A percentile compares a stretch with the other conserved stretches of the same genome.
Evolutionary conservation across 2,113 vertebrate genomes (phyloP).

Genomic region (Phrynosoma blainvillii): DNA sequence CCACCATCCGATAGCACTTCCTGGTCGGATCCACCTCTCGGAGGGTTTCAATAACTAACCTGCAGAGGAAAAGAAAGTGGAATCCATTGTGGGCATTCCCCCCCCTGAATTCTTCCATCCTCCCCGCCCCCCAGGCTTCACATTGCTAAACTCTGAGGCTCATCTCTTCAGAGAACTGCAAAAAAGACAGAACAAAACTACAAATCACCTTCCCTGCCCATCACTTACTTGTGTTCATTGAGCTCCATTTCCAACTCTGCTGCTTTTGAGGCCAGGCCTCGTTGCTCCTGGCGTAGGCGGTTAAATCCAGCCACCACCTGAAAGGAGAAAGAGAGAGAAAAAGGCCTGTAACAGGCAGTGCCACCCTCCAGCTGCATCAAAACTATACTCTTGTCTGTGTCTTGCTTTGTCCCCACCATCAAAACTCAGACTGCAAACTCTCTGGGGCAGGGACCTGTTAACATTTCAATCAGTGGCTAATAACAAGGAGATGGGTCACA

Average conservation of each 20-base stretch:
- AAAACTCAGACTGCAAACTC: too few relatives aligned
- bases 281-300: slow-evolving; percentile 91
- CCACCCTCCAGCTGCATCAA: background rate
- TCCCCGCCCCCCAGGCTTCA: too few relatives aligned
- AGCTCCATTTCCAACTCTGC: slow-evolving; percentile 93
- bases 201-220: background rate
- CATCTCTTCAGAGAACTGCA: too few relatives aligned
- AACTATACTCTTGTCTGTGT: background rate
- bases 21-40: slow-evolving; percentile 88
- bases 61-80: slow-evolving; percentile 44
- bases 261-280: slow-evolving; percentile 87
- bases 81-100: background rate
- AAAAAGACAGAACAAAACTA: too few relatives aligned
- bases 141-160: too few relatives aligned
- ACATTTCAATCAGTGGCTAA: too few relatives aligned
- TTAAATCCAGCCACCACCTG: slow-evolving; percentile 93
- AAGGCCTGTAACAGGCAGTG: background rate
- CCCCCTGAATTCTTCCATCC: too few relatives aligned
- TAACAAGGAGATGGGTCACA: too few relatives aligned
- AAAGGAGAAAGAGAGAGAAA: background rate
- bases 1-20: slow-evolving; percentile 91
- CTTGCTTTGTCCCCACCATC: too few relatives aligned
- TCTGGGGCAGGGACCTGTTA: too few relatives aligned
- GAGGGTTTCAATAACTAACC: slow-evolving; percentile 91
- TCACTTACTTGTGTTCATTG: slow-evolving; percentile 87